phyloP scores from a whole-genome alignment of 2,113 vertebrate genomes.

The Acrocephalus arundinaceus region DNA sequence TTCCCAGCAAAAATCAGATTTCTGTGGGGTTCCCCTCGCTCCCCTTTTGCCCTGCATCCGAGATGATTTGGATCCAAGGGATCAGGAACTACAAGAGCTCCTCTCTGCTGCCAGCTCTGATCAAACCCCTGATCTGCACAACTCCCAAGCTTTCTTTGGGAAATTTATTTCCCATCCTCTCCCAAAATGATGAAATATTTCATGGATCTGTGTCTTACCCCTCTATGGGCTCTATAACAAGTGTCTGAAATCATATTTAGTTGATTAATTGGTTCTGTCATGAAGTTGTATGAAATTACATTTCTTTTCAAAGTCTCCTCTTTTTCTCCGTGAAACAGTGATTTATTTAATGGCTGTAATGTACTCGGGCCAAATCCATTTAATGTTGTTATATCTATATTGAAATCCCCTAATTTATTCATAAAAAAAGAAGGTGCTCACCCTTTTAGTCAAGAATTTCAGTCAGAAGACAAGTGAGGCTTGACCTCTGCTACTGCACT shows the following conservation, averaged over 20 bases:
- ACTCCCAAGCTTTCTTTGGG: background rate
- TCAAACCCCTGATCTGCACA: background rate
- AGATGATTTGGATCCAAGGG: background rate
- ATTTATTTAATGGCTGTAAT: conserved; percentile 76
- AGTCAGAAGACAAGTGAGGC: conserved; percentile 59
- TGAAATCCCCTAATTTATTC: conserved; percentile 72
- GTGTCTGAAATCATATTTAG: conserved; percentile 8
- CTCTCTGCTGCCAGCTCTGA: background rate
- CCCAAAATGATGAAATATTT: conserved; percentile 38
- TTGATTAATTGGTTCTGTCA: conserved; percentile 75
- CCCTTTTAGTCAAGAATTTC: conserved; percentile 5
- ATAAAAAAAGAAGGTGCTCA: conserved; percentile 18
- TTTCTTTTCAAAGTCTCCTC: conserved; percentile 63
- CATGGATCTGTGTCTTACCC: background rate
- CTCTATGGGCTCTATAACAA: background rate
- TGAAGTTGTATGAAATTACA: conserved; percentile 62
- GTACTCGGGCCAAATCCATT: conserved; percentile 74
- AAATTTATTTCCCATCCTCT: conserved; percentile 5
- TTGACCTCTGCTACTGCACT: conserved; percentile 53
- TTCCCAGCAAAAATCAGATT: background rate
- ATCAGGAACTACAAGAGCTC: background rate
- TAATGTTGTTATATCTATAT: conserved; percentile 75
- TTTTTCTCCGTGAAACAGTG: conserved; percentile 66
- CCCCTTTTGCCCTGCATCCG: background rate
- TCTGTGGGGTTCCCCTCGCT: background rate